Evolutionary conservation across 2,113 vertebrate genomes (phyloP).

Genomic region (Nothobranchius kuhntae): DNA sequence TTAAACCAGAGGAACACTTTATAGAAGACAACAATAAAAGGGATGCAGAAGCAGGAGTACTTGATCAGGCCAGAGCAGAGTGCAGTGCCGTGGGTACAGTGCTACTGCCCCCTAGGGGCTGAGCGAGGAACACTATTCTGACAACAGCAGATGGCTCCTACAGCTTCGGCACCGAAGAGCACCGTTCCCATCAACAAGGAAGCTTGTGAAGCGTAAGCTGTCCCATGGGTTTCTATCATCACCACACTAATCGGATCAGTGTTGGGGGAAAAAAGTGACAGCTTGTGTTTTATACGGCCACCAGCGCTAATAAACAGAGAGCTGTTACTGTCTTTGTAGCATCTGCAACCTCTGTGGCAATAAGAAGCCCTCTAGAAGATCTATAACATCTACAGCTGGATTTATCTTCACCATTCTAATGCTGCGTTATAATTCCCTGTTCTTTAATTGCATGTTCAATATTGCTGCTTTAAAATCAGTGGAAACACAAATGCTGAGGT

Average conservation of each 20-base stretch:
- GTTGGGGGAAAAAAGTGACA: constrained; percentile 35
- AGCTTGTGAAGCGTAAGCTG: constrained; percentile 49
- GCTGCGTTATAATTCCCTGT: too few relatives aligned
- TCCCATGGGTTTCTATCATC: constrained; percentile 66
- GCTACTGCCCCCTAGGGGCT: constrained; percentile 76
- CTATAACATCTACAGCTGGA: background rate
- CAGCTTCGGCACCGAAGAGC: constrained; percentile 58
- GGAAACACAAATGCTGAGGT: background rate
- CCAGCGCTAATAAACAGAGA: constrained; percentile 41
- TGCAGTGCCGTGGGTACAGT: constrained; percentile 34
- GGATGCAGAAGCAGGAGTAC: constrained; percentile 36
- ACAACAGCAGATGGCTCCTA: constrained; percentile 57
- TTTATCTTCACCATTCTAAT: too few relatives aligned
- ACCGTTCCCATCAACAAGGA: constrained; percentile 56
- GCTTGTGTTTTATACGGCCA: constrained; percentile 39
- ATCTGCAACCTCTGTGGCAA: constrained; percentile 34
- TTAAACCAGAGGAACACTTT: constrained; percentile 44
- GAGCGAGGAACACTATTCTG: constrained; percentile 11
- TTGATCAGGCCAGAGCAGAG: constrained; percentile 50
- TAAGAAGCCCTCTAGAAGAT: constrained; percentile 2
- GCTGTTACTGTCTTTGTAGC: constrained; percentile 28
- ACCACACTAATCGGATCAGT: constrained; percentile 64
- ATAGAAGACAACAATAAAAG: constrained; percentile 33
- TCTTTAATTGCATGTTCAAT: too few relatives aligned
- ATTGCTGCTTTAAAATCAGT: too few relatives aligned